Conservation (phyloP, 2,113 vertebrate species). For the Dendropsophus ebraccatus region DNA sequence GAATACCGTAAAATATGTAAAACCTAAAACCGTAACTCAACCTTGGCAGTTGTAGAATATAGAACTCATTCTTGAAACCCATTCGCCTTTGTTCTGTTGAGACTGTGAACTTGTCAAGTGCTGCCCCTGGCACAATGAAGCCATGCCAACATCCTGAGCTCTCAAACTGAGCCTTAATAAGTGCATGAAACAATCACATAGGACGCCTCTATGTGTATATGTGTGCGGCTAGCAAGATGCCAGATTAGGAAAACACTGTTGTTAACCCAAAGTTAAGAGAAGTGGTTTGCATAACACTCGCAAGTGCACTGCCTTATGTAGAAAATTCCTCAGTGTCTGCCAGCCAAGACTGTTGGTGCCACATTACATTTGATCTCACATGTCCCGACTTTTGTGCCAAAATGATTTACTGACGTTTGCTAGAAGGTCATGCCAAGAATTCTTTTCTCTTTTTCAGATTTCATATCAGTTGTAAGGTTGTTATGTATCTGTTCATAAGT, state of each 20-base stretch:
- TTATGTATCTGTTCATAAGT: neutral
- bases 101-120: conserved; percentile 48
- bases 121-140: conserved; percentile 33
- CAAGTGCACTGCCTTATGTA: conserved; percentile 55
- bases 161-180: conserved; percentile 54
- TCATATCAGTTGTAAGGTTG: conserved; percentile 9
- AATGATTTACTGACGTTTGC: conserved; percentile 41
- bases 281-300: conserved; percentile 46
- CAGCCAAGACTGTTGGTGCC: conserved; percentile 46
- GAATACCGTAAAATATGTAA: neutral
- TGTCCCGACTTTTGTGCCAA: conserved; percentile 39
- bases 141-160: conserved; percentile 47
- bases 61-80: conserved; percentile 49
- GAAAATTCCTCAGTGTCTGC: conserved; percentile 55
- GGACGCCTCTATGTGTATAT: conserved; percentile 39
- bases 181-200: conserved; percentile 36
- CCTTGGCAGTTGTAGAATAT: conserved; percentile 1
- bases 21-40: conserved; percentile 28
- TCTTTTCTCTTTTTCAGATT: conserved; percentile 17
- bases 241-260: conserved; percentile 59
- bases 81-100: conserved; percentile 42
- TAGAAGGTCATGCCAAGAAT: conserved; percentile 36
- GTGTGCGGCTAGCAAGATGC: conserved; percentile 20
- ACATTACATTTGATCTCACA: conserved; percentile 50
- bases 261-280: conserved; percentile 43